Conservation (phyloP, 2,797 vertebrate genomes). For the Rhadinocentrus ornatus region DNA sequence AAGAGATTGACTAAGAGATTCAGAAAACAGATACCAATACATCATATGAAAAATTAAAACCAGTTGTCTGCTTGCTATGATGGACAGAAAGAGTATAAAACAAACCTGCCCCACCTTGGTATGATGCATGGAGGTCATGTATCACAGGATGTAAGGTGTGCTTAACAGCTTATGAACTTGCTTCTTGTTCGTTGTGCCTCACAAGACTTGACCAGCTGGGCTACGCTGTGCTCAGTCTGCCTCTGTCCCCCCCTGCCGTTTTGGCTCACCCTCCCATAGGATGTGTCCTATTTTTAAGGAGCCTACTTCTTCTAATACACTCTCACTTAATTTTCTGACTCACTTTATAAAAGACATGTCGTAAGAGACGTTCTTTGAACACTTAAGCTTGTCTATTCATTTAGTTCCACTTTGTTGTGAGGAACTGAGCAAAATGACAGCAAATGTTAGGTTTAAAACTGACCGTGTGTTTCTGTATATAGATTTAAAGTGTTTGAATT, state of each 20-base stretch:
- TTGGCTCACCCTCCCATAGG: slow-evolving; percentile 72
- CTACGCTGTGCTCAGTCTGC: slow-evolving; percentile 45
- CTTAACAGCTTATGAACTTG: slow-evolving; percentile 21
- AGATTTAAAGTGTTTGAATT: slow-evolving; percentile 19
- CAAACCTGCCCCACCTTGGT: neutral
- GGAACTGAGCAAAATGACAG: slow-evolving; percentile 29
- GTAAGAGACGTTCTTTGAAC: slow-evolving; percentile 19
- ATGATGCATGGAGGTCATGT: neutral
- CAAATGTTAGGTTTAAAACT: slow-evolving; percentile 29
- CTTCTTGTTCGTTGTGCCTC: slow-evolving; percentile 32
- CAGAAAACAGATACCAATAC: neutral
- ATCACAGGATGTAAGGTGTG: slow-evolving; percentile 30
- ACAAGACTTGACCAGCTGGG: slow-evolving; percentile 66
- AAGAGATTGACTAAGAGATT: neutral
- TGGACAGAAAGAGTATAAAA: too few species aligned
- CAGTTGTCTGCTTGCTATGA: neutral
- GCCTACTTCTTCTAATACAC: slow-evolving; percentile 85
- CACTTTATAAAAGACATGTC: slow-evolving; percentile 39
- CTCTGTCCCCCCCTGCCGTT: slow-evolving; percentile 65
- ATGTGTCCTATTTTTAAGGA: slow-evolving; percentile 84
- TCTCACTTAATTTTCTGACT: slow-evolving; percentile 75
- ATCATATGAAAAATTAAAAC: neutral
- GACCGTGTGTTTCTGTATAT: slow-evolving; percentile 22
- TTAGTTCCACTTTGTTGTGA: neutral
- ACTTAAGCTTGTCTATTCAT: slow-evolving; percentile 32